Conservation (phyloP, 1,140 invertebrate genomes). For the Globodera ellingtonae region DNA sequence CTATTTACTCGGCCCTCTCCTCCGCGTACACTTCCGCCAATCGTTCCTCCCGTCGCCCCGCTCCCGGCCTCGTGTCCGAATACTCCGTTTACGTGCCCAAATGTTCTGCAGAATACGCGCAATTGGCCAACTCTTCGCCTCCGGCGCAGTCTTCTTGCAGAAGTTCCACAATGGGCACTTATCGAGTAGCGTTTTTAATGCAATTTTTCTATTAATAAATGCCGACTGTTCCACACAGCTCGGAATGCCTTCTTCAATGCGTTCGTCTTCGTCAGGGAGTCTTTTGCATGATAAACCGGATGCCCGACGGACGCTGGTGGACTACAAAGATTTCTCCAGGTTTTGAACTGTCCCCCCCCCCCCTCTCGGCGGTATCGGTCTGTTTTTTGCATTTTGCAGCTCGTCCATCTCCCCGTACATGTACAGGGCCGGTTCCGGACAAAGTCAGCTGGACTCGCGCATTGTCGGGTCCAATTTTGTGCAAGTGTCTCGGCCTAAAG, state of each 20-base stretch:
- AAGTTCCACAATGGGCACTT: constrained; percentile 28
- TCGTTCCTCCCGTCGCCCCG: neutral
- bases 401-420: constrained; percentile 55
- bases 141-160: constrained; percentile 12
- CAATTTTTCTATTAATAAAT: too few relatives aligned
- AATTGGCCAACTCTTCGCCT: constrained; percentile 8
- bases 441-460: constrained; percentile 41
- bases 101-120: constrained; percentile 44
- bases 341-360: neutral
- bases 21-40: constrained; percentile 4
- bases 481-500: constrained; percentile 48
- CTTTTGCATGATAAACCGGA: neutral
- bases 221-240: neutral
- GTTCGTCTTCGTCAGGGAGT: neutral
- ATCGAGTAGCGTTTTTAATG: constrained; percentile 19
- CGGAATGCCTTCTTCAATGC: constrained; percentile 19
- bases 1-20: constrained; percentile 1
- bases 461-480: constrained; percentile 60
- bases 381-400: constrained; percentile 30
- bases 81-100: constrained; percentile 54
- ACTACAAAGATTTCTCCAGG: constrained; percentile 55
- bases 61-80: constrained; percentile 16
- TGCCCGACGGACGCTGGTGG: constrained; percentile 42
- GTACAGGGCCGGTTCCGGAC: constrained; percentile 34
- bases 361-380: too few relatives aligned